Base-by-base conservation (phyloP, 1,140 invertebrate genomes). In the Ceratina japonica region DNA sequence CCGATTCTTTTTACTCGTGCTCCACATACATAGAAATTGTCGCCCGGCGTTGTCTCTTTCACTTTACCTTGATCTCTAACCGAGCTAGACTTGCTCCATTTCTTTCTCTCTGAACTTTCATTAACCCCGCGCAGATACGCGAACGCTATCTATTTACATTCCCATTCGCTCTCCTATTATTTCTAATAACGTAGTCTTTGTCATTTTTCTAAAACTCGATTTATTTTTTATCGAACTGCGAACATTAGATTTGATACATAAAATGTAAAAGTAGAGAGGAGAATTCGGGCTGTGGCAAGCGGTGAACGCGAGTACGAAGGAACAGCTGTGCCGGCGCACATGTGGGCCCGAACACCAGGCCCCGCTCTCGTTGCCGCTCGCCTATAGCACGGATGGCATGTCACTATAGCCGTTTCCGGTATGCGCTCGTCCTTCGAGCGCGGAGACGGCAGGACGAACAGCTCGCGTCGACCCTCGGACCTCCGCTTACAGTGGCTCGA, bases 351-450 rank as follows among this genome's bases (percentile, higher is more conserved):
- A 80, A 75, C 78, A 80, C 66, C 78, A 31, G 78, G 78, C 78
- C 79, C 72, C 68, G 63, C 77, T 77, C 64, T 58, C 63, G 71
- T n/a, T 63, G 61, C n/a, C n/a, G n/a, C 64, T n/a, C 16, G 31
- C 24, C 61, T 80, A 37, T 78, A 72, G 76, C 63, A 12, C 44
- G 59, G 49, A 63, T 63, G 31, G 59, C 61, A 61, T 59, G 31
- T 71, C 74, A 82, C 76, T 86, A 83, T 83, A 83, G 64, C 75
- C 59, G 76, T 72, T 69, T 80, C 68, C 72, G 83, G 85, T 78
- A 79, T 44, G 37, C 69, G 79, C 66, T 72, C 74, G 70, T 82
- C 59, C 83, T 79, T 82, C 72, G 76, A 69, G 24, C 61, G 77
- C 54, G 68, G 27, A 71, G 27, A 22, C 62, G 51, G 24, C 58